These are phyloP conservation scores for Herminia tarsipennalis DNA, from an alignment of 2,888 invertebrate genomes.

Conservation along the genomic window DNA sequence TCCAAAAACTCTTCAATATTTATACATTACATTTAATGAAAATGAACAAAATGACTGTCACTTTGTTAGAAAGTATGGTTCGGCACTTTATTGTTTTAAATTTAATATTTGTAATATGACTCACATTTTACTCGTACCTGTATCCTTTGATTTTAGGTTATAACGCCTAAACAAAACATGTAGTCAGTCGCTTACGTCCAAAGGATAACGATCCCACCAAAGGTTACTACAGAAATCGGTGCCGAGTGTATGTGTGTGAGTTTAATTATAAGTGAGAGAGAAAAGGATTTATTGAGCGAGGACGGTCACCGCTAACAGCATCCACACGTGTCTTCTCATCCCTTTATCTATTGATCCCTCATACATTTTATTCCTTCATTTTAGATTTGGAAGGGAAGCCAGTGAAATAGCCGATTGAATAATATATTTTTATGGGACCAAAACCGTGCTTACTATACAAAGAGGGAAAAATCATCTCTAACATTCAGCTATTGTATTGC, in stretches of 20 bases:
- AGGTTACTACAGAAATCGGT: no score
- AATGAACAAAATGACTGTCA: no score
- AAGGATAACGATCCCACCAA: no score
- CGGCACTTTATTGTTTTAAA: no score
- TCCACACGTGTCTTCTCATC: slow-evolving; percentile 48
- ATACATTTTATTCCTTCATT: slow-evolving; percentile 73
- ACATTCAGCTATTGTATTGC: slow-evolving; percentile 81
- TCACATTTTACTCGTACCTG: no score
- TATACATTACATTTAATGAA: no score
- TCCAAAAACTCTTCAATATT: no score
- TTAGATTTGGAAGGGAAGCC: slow-evolving; percentile 71
- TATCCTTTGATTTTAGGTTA: no score
- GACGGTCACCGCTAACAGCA: slow-evolving; percentile 31
- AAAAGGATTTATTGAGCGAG: slow-evolving; percentile 14
- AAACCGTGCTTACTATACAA: slow-evolving; percentile 78
- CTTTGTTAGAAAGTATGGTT: no score
- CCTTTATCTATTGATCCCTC: slow-evolving; percentile 65
- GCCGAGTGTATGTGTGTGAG: background rate
- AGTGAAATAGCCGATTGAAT: slow-evolving; percentile 80
- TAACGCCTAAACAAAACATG: no score
- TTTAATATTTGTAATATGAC: no score
- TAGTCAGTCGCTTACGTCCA: no score
- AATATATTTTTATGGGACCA: slow-evolving; percentile 81
- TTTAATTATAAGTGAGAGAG: slow-evolving; percentile 13
- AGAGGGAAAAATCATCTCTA: slow-evolving; percentile 82